Conservation (phyloP, 2,888 invertebrate species). For the Oxytorus armatus region DNA sequence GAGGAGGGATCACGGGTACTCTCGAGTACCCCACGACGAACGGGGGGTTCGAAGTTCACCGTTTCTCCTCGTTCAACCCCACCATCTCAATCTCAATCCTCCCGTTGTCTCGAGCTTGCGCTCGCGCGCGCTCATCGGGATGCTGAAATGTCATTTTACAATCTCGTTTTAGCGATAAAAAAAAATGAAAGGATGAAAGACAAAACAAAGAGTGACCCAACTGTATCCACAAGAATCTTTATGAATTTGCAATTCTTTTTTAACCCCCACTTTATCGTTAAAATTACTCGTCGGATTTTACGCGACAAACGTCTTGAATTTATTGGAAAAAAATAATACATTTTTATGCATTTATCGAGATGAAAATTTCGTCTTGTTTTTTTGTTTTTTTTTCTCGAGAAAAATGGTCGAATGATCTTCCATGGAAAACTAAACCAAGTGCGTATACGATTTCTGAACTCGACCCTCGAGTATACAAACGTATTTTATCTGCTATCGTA, state of each 20-base stretch:
- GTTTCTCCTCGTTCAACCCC: constrained; percentile 70
- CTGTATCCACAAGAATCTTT: background rate
- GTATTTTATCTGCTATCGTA: constrained; percentile 21
- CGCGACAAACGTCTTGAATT: background rate
- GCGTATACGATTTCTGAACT: constrained; percentile 22
- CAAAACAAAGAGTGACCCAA: background rate
- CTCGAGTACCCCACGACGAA: constrained; percentile 65
- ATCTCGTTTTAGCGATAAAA: constrained; percentile 67
- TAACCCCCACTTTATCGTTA: too few relatives aligned
- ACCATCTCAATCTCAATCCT: constrained; percentile 71
- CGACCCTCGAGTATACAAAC: constrained; percentile 36
- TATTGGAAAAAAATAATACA: too few relatives aligned
- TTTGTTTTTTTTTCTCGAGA: constrained; percentile 25
- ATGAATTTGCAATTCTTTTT: background rate
- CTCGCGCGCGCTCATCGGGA: constrained; percentile 82
- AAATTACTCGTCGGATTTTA: too few relatives aligned
- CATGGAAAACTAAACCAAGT: background rate
- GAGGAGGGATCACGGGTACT: constrained; percentile 74
- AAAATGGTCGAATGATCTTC: constrained; percentile 10
- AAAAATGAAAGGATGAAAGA: constrained; percentile 16
- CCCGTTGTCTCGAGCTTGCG: constrained; percentile 67
- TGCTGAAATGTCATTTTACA: constrained; percentile 83
- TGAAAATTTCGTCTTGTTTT: background rate
- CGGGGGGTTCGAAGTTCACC: constrained; percentile 67
- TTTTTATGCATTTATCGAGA: too few relatives aligned